phyloP scores from a whole-genome alignment of 2,797 vertebrate species.

The Platyrinchus mystaceus region DNA sequence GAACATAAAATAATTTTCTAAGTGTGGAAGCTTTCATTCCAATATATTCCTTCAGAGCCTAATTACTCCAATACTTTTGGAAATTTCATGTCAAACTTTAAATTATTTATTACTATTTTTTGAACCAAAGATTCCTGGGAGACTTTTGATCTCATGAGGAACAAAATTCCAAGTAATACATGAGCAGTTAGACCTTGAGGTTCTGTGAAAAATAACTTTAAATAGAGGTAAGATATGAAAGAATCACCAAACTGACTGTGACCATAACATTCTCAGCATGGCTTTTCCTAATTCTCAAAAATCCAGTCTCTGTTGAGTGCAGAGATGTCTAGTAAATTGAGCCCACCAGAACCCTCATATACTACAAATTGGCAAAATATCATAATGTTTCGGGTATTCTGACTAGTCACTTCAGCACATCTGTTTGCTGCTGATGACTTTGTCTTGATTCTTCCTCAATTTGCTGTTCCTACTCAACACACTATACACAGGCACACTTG shows the following conservation, averaged over 20 bases:
- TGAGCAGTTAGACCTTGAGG: neutral
- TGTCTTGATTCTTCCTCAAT: neutral
- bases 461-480: neutral
- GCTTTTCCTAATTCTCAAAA: neutral
- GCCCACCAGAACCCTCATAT: neutral
- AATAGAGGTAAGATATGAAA: neutral
- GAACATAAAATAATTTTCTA: neutral
- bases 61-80: neutral
- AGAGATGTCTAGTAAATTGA: neutral
- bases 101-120: conserved; percentile 14
- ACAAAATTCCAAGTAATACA: neutral
- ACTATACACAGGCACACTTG: neutral
- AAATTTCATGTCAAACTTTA: neutral
- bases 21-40: neutral
- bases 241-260: neutral
- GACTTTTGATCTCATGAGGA: neutral
- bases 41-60: neutral
- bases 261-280: neutral
- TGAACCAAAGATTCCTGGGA: neutral
- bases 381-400: neutral
- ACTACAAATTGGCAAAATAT: neutral
- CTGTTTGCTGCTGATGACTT: neutral
- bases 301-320: neutral
- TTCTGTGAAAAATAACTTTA: neutral
- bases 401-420: neutral